A percentile compares a stretch with the other conserved stretches of the same genome.
Conservation (phyloP, 2,888 invertebrate species). For the Patella caerulea region DNA sequence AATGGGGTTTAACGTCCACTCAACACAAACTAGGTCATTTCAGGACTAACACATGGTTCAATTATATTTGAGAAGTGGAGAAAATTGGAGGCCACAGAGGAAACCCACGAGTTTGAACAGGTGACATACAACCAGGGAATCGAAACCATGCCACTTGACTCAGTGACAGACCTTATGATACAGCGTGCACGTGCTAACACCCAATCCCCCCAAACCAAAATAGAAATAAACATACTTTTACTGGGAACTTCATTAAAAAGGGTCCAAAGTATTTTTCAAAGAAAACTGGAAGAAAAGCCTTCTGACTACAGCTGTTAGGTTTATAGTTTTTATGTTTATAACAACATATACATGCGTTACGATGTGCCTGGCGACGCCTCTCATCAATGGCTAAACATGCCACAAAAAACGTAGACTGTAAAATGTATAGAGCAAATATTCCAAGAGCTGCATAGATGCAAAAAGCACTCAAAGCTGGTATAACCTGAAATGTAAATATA, state of each 20-base stretch:
- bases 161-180: no score
- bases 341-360: slow-evolving; percentile 74
- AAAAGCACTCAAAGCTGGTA: slow-evolving; percentile 86
- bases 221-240: slow-evolving; percentile 74
- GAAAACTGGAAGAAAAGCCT: slow-evolving; percentile 75
- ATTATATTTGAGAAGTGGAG: no score
- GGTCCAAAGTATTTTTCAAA: slow-evolving; percentile 78
- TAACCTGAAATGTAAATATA: slow-evolving; percentile 74
- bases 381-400: slow-evolving; percentile 84
- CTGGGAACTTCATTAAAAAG: slow-evolving; percentile 78
- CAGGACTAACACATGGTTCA: no score
- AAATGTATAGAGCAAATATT: slow-evolving; percentile 79
- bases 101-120: no score
- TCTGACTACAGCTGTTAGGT: slow-evolving; percentile 75
- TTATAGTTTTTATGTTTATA: slow-evolving; percentile 77
- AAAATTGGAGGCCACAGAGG: no score
- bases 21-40: no score
- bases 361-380: slow-evolving; percentile 55
- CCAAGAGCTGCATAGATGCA: slow-evolving; percentile 86
- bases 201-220: no score
- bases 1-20: no score
- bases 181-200: no score
- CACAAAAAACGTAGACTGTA: slow-evolving; percentile 85
- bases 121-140: no score
- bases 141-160: no score